Percentiles rank a stretch among this genome's conserved stretches.
Conservation (phyloP, 2,888 invertebrate species). For the Lepas anatifera region DNA sequence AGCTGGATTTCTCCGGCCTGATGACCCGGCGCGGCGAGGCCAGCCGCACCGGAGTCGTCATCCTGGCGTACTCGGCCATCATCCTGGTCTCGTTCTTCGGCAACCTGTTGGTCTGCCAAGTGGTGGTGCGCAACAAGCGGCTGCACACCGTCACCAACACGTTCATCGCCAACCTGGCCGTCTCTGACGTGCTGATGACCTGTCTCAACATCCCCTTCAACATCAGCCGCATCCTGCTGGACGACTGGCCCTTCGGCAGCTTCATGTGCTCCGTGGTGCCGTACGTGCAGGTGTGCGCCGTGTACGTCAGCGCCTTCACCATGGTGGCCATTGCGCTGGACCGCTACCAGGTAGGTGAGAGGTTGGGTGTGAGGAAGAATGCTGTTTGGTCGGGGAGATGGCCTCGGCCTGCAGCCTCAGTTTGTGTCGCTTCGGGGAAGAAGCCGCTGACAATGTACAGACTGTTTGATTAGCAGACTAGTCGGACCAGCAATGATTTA, state of each 20-base stretch:
- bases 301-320: conserved; percentile 38
- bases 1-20: conserved; percentile 15
- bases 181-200: conserved; percentile 34
- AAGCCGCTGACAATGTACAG: too few species aligned
- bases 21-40: conserved; percentile 15
- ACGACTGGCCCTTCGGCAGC: conserved; percentile 38
- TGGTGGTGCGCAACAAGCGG: conserved; percentile 39
- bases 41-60: conserved; percentile 23
- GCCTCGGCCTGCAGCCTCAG: too few species aligned
- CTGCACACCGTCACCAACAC: conserved; percentile 44
- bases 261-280: conserved; percentile 36
- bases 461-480: too few species aligned
- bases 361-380: too few species aligned
- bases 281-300: conserved; percentile 35
- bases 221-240: conserved; percentile 32
- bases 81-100: conserved; percentile 37
- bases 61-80: conserved; percentile 35
- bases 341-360: conserved; percentile 34
- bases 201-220: conserved; percentile 38
- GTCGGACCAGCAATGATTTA: too few species aligned
- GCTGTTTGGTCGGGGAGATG: too few species aligned
- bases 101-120: conserved; percentile 38
- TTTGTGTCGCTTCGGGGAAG: too few species aligned
- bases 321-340: conserved; percentile 37
- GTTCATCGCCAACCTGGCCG: conserved; percentile 43